Evolutionary conservation across 2,888 invertebrate species (phyloP), one percentile per base, ranked within the genome.

Genomic region (Aphidoletes aphidimyza): DNA sequence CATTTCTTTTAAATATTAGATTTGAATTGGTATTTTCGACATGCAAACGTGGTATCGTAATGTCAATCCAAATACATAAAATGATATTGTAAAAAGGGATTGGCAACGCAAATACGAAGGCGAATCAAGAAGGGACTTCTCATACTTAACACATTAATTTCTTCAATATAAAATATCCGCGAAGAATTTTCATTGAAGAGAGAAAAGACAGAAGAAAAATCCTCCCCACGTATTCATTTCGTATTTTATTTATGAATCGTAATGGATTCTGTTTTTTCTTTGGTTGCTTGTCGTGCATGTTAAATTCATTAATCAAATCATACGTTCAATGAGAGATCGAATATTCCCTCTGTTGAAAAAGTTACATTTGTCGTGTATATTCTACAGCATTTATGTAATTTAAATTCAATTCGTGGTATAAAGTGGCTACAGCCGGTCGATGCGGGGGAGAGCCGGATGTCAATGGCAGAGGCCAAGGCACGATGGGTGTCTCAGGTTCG

Each of bases 341-440:
- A 19, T 81, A 6, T 54, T 54, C 54, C 84, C 83, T 84, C 84
- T 84, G 49, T 42, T 84, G 83, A 83, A 83, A 84, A 84, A 84
- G 84, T 84, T 84, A 84, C 83, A 84, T 84, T 84, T 84, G 84
- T 84, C 84, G 83, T 84, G 84, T 84, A 84, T 84, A 84, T 84
- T 84, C 30, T 83, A 83, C 30, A 47, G 22, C 37, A 81, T n/a
- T 81, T 37, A 37, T 37, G 81, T 37, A 37, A n/a, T 81, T 81
- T 37, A 81, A 81, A 81, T 81, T 81, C 37, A 22, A 83, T 45
- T 83, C 5, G 30, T 30, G 45, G 34, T 9, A 37, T n/a, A 81
- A 37, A n/a, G n/a, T 37, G 37, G 11, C 37, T n/a, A 39, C 17
- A 8, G 11, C 8, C 14, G 30, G n/a, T 26, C 30, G 69, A 34